Evolutionary conservation across 2,113 vertebrate species (phyloP).

Genomic region (Eonycteris spelaea): DNA sequence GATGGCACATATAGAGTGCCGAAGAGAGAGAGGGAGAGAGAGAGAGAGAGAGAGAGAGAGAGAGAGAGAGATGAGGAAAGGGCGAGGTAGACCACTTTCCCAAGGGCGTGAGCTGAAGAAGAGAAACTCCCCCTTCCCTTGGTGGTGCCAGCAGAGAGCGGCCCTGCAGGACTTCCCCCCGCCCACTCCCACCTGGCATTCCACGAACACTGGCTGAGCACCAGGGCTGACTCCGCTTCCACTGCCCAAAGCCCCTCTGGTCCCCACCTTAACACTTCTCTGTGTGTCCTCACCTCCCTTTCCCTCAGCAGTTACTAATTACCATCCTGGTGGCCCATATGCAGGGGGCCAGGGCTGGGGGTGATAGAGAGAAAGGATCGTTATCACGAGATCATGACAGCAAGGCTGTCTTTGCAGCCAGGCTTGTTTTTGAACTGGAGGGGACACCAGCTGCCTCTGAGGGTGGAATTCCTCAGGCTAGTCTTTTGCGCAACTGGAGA

Average conservation of each 20-base stretch:
- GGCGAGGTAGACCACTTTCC: not conserved
- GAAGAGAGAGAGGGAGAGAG: not conserved
- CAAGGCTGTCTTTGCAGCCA: not conserved
- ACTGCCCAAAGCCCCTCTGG: accelerated
- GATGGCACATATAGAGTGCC: not conserved
- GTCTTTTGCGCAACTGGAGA: not conserved
- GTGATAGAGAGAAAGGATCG: not conserved
- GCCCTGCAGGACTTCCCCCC: not conserved
- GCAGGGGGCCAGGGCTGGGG: not conserved
- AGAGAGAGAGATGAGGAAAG: not conserved
- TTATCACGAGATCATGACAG: not conserved
- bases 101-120: not conserved
- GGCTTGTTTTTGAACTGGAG: not conserved
- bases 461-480: not conserved
- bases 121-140: no score
- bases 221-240: not conserved
- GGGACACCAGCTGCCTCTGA: not conserved
- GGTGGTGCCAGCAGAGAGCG: not conserved
- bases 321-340: not conserved
- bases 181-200: not conserved
- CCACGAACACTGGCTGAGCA: not conserved
- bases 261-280: no score
- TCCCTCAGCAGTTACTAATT: not conserved
- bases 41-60: no score
- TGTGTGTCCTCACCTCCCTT: not conserved